These are phyloP conservation scores for Toxotes jaculatrix DNA, from an alignment of 2,113 vertebrate genomes.

Conservation along the genomic window DNA sequence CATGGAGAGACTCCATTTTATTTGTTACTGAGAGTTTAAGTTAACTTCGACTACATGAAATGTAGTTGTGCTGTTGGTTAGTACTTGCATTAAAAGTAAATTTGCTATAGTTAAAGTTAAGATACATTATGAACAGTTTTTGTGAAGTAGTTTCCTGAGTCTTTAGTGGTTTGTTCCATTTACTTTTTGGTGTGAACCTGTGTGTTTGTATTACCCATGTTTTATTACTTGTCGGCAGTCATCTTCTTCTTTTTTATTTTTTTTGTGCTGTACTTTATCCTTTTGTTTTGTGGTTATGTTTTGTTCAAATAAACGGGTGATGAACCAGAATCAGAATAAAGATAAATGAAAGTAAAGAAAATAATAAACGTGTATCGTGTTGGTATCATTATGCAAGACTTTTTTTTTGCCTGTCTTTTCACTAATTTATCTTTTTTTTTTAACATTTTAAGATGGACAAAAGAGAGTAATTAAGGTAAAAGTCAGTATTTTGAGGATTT, in stretches of 20 bases:
- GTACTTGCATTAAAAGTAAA: neutral
- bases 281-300: neutral
- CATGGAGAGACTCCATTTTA: slow-evolving; percentile 44
- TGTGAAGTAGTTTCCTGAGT: neutral
- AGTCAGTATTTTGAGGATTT: neutral
- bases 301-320: neutral
- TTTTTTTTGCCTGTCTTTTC: neutral
- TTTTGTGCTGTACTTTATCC: neutral
- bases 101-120: neutral
- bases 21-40: slow-evolving; percentile 43
- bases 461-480: neutral
- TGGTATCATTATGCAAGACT: neutral
- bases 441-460: neutral
- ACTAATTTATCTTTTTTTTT: neutral
- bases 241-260: neutral
- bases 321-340: neutral
- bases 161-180: neutral
- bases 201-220: neutral
- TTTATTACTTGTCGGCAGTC: neutral
- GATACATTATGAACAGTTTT: neutral
- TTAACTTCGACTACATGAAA: no score
- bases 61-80: neutral
- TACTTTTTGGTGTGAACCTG: neutral
- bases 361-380: neutral
- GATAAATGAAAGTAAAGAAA: neutral